Evolutionary conservation across 1,140 invertebrate genomes (phyloP).

Genomic region (Pectinophora gossypiella): DNA sequence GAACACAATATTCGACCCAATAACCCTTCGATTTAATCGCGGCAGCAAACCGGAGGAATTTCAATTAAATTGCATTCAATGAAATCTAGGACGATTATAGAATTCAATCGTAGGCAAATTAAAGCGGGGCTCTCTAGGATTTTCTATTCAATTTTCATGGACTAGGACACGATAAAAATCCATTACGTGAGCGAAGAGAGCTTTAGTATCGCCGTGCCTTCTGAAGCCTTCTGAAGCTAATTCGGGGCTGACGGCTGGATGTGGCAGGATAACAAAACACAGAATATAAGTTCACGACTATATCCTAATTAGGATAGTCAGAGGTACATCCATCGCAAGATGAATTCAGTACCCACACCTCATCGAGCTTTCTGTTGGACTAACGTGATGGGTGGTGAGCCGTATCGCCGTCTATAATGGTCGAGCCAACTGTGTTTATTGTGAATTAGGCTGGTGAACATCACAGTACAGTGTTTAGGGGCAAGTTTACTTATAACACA

Average conservation of each 20-base stretch:
- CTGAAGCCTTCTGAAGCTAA: too few relatives aligned
- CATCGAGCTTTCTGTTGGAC: too few relatives aligned
- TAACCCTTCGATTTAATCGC: slow-evolving; percentile 19
- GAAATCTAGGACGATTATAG: slow-evolving; percentile 62
- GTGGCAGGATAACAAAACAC: too few relatives aligned
- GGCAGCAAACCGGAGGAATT: slow-evolving; percentile 33
- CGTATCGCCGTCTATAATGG: too few relatives aligned
- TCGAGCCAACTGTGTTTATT: too few relatives aligned
- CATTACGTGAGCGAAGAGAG: slow-evolving; percentile 47
- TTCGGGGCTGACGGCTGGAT: slow-evolving; percentile 7
- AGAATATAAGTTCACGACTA: neutral
- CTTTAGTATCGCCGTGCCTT: slow-evolving; percentile 33
- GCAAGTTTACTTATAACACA: too few relatives aligned
- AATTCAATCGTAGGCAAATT: slow-evolving; percentile 59
- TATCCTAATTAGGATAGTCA: too few relatives aligned
- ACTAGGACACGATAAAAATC: slow-evolving; percentile 58
- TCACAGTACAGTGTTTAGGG: too few relatives aligned
- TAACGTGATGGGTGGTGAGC: too few relatives aligned
- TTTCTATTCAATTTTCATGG: slow-evolving; percentile 58
- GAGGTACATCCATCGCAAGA: too few relatives aligned
- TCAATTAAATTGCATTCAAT: slow-evolving; percentile 66
- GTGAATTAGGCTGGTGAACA: too few relatives aligned
- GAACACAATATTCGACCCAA: slow-evolving; percentile 5
- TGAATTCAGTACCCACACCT: too few relatives aligned
- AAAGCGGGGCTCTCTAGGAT: slow-evolving; percentile 57